Percentiles rank a stretch among this genome's conserved stretches.
These are phyloP conservation scores for Xiphophorus couchianus DNA, from an alignment of 2,113 vertebrate genomes.

Conservation along the genomic window DNA sequence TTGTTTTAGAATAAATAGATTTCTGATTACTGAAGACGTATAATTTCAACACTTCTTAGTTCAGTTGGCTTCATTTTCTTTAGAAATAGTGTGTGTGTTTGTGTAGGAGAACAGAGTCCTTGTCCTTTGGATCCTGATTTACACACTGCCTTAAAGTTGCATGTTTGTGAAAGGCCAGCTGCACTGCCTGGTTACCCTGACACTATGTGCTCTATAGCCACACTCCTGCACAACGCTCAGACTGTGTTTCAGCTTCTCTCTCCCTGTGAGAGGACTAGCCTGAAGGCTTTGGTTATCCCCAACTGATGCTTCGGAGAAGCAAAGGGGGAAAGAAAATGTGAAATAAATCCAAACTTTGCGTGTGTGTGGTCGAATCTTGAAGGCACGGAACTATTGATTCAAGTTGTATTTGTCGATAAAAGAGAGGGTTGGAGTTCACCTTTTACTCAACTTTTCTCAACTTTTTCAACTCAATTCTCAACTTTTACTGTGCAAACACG, in stretches of 20 bases:
- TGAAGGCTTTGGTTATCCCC: slow-evolving; percentile 44
- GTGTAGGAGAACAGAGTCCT: slow-evolving; percentile 54
- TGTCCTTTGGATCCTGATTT: slow-evolving; percentile 75
- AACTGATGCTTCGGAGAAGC: slow-evolving; percentile 48
- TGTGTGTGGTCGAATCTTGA: slow-evolving; percentile 22
- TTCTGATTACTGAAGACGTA: slow-evolving; percentile 4
- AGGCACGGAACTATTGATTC: slow-evolving; percentile 18
- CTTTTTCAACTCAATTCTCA: not conserved
- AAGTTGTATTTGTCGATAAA: not conserved
- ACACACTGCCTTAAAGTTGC: slow-evolving; percentile 75
- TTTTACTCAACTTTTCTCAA: not conserved
- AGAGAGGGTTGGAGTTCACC: not conserved
- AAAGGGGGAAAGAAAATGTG: slow-evolving; percentile 53
- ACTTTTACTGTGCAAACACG: not conserved
- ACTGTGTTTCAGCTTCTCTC: slow-evolving; percentile 66
- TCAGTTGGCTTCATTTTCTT: slow-evolving; percentile 30
- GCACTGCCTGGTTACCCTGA: slow-evolving; percentile 78
- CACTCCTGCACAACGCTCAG: slow-evolving; percentile 68
- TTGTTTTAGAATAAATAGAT: slow-evolving; percentile 3
- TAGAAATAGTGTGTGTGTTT: slow-evolving; percentile 9
- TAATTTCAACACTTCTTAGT: slow-evolving; percentile 39
- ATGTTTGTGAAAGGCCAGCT: slow-evolving; percentile 77
- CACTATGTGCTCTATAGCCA: slow-evolving; percentile 80
- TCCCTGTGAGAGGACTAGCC: slow-evolving; percentile 51
- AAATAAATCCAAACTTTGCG: slow-evolving; percentile 49